phyloP scores from a whole-genome alignment of 2,888 invertebrate genomes.

The Diadegma fenestrale region DNA sequence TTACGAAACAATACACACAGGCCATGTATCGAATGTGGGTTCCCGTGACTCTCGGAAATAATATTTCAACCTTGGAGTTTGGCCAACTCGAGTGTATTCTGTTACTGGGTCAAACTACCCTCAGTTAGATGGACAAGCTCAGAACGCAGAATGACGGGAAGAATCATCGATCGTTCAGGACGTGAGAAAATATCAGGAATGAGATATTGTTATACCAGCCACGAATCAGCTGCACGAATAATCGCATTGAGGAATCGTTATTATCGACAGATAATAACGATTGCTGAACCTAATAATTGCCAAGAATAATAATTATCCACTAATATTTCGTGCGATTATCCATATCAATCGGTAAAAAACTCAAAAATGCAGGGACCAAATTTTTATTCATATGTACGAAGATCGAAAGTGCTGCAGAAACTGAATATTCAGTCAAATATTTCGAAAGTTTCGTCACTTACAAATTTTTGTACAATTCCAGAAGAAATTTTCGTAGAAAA shows the following conservation, averaged over 20 bases:
- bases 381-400: neutral
- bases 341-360: neutral
- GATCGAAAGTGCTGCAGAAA: too few relatives aligned
- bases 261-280: neutral
- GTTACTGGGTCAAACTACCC: neutral
- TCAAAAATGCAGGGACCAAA: neutral
- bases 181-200: neutral
- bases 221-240: neutral
- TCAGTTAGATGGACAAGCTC: neutral
- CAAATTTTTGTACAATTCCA: too few relatives aligned
- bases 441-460: too few relatives aligned
- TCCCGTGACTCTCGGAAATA: neutral
- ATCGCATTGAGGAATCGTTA: neutral
- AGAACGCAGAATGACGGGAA: neutral
- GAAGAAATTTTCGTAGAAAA: too few relatives aligned
- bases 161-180: neutral
- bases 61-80: conserved; percentile 2
- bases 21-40: neutral
- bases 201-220: neutral
- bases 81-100: neutral
- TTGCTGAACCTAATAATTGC: neutral
- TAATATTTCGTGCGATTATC: neutral
- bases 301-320: neutral
- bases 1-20: neutral
- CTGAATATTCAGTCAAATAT: too few relatives aligned